These are phyloP conservation scores for Tichodroma muraria DNA, from an alignment of 2,113 vertebrate species.

Conservation along the genomic window DNA sequence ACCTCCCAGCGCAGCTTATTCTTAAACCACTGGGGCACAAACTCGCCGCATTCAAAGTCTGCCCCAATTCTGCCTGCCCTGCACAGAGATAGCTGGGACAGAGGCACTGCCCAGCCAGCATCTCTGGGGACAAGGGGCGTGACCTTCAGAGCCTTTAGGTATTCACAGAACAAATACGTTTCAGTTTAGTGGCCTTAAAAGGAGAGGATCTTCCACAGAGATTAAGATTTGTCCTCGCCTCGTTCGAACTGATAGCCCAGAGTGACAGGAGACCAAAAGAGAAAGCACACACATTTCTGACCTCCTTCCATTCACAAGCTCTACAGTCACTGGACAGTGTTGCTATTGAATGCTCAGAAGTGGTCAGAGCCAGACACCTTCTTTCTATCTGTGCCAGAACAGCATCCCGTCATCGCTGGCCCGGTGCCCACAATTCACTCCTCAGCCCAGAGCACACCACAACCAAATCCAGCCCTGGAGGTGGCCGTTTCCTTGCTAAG, in stretches of 20 bases:
- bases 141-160: neutral
- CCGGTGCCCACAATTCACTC: neutral
- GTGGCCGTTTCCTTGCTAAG: neutral
- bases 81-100: neutral
- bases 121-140: neutral
- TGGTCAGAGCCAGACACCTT: conserved; percentile 25
- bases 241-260: neutral
- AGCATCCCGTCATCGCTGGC: neutral
- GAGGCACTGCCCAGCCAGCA: neutral
- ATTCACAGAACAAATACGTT: neutral
- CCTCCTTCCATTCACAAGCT: neutral
- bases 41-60: neutral
- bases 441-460: neutral
- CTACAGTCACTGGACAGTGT: neutral
- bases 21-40: neutral
- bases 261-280: neutral
- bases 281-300: neutral
- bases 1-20: neutral
- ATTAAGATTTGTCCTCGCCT: neutral
- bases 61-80: neutral
- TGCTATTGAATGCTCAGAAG: neutral
- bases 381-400: neutral
- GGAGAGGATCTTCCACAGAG: neutral
- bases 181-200: neutral
- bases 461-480: neutral